A percentile compares a stretch with the other conserved stretches of the same genome.
Evolutionary conservation across 2,797 vertebrate genomes (phyloP).

Genomic region (Cyprinella venusta): DNA sequence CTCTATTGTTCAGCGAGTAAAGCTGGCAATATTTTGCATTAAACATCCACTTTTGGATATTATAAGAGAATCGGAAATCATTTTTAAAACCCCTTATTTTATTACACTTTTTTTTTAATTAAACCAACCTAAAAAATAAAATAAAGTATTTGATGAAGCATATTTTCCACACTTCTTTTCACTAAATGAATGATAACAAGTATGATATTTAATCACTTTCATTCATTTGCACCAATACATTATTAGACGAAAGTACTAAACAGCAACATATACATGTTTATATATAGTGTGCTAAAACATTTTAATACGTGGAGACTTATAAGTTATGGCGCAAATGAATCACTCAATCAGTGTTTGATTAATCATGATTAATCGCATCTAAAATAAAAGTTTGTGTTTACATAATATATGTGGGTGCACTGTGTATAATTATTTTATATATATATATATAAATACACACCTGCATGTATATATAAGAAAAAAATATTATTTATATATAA

Average conservation of each 20-base stretch:
- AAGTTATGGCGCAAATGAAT: not conserved
- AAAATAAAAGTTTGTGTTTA: no score
- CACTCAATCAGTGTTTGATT: not conserved
- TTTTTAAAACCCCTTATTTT: not conserved
- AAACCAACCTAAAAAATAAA: not conserved
- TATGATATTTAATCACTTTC: not conserved
- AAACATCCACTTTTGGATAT: not conserved
- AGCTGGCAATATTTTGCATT: not conserved
- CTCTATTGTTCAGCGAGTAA: slow-evolving; percentile 59
- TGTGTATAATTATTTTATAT: no score
- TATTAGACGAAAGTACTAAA: not conserved
- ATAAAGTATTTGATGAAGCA: not conserved
- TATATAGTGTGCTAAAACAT: not conserved
- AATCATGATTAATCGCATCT: no score
- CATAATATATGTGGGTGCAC: no score
- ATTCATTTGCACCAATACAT: not conserved
- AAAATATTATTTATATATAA: no score
- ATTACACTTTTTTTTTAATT: not conserved
- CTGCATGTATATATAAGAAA: no score
- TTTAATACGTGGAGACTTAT: not conserved
- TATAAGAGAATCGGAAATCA: not conserved
- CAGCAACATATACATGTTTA: not conserved
- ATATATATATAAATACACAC: no score
- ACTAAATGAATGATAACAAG: not conserved
- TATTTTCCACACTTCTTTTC: not conserved